A percentile compares a stretch with the other conserved stretches of the same genome.
phyloP scores from a whole-genome alignment of 2,888 invertebrate genomes.

The Tetheella fluctuosa region DNA sequence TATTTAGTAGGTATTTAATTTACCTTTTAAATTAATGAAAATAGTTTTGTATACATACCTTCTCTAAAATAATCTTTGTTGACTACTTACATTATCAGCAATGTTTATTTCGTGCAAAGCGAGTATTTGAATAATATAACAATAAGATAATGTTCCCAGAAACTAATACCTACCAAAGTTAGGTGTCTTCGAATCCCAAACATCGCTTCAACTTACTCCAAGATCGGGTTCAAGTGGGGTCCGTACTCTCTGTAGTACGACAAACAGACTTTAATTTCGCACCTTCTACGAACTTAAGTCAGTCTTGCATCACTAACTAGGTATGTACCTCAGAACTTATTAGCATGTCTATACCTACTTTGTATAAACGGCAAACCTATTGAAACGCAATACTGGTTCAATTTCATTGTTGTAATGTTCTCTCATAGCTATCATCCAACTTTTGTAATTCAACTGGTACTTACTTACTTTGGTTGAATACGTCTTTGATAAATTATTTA shows the following conservation, averaged over 20 bases:
- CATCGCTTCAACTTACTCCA: slow-evolving; percentile 45
- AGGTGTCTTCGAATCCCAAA: slow-evolving; percentile 39
- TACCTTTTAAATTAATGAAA: too few relatives aligned
- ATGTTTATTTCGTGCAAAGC: slow-evolving; percentile 33
- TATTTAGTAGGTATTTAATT: too few relatives aligned
- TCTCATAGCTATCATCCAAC: background rate
- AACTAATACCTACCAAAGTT: slow-evolving; percentile 64
- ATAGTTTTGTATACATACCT: too few relatives aligned
- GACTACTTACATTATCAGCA: too few relatives aligned
- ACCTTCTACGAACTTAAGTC: slow-evolving; percentile 46
- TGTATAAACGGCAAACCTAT: slow-evolving; percentile 26
- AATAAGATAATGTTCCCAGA: slow-evolving; percentile 48
- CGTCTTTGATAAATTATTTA: slow-evolving; percentile 9
- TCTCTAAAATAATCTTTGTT: too few relatives aligned
- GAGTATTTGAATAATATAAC: slow-evolving; percentile 46
- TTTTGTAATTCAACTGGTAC: slow-evolving; percentile 1
- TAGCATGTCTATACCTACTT: slow-evolving; percentile 41
- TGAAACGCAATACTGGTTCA: slow-evolving; percentile 20
- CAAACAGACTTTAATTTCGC: slow-evolving; percentile 56
- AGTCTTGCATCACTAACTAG: slow-evolving; percentile 49
- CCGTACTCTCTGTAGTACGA: slow-evolving; percentile 35
- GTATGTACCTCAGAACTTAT: slow-evolving; percentile 51
- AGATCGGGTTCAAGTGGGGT: slow-evolving; percentile 52
- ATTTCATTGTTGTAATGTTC: slow-evolving; percentile 22
- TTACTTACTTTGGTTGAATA: background rate